These are phyloP conservation scores for Brachyrhaphis roseni DNA, from an alignment of 2,797 vertebrate genomes.

Conservation along the genomic window DNA sequence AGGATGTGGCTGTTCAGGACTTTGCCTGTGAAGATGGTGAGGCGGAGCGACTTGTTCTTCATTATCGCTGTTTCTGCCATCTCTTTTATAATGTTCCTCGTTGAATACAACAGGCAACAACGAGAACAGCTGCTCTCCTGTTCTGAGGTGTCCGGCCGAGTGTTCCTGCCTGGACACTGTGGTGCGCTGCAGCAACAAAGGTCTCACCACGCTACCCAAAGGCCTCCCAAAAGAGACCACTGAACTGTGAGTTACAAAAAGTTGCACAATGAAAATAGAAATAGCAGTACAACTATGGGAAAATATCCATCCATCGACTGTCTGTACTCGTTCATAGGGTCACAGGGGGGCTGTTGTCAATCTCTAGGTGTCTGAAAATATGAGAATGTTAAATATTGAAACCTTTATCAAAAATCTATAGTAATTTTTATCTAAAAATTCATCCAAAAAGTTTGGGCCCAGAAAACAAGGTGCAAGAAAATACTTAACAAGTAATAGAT, in stretches of 20 bases:
- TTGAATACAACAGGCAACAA: constrained; percentile 84
- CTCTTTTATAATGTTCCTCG: background rate
- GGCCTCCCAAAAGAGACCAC: constrained; percentile 96
- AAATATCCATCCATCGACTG: background rate
- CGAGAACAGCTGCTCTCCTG: constrained; percentile 94
- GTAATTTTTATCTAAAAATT: background rate
- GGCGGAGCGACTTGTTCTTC: constrained; percentile 21
- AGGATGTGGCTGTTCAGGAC: constrained; percentile 97
- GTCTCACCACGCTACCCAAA: constrained; percentile 89
- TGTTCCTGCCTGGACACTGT: constrained; percentile 97
- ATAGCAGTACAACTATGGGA: background rate
- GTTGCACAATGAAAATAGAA: background rate
- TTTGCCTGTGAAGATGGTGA: constrained; percentile 97
- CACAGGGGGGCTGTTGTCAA: background rate
- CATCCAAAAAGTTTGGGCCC: background rate
- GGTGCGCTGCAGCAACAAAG: constrained; percentile 98
- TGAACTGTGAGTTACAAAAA: constrained; percentile 88
- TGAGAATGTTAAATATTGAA: background rate
- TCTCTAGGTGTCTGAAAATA: background rate
- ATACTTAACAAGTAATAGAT: background rate
- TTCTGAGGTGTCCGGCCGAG: constrained; percentile 91
- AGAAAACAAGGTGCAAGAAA: background rate
- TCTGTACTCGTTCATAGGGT: background rate
- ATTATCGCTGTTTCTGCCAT: background rate
- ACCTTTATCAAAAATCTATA: background rate